Conservation (phyloP, 2,888 invertebrate genomes). For the Acanthosepion lycidas region DNA sequence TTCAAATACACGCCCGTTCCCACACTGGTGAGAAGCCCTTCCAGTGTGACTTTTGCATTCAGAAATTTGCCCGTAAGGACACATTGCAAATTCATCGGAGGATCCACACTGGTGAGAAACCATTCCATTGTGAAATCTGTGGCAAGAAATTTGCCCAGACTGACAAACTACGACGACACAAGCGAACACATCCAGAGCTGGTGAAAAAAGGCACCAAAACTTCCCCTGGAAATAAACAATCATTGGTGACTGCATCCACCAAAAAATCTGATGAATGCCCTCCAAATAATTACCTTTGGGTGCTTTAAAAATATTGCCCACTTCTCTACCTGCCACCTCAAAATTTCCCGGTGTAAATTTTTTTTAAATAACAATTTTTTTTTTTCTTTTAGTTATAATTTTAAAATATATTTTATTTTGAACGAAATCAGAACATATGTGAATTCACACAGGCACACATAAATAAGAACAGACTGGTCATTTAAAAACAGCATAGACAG, state of each 20-base stretch:
- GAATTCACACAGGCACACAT: no score
- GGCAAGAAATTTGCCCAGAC: conserved; percentile 33
- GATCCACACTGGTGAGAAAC: conserved; percentile 7
- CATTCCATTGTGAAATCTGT: conserved; percentile 33
- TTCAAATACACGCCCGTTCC: background rate
- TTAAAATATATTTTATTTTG: no score
- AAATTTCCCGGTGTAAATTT: background rate
- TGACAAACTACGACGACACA: background rate
- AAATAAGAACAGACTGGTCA: no score
- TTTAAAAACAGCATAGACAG: no score
- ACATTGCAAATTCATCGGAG: background rate
- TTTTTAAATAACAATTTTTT: no score
- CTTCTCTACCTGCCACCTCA: background rate
- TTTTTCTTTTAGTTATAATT: no score
- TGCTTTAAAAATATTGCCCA: background rate
- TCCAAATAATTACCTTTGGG: background rate
- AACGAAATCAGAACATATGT: no score
- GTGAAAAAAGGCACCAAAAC: background rate
- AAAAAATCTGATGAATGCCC: background rate
- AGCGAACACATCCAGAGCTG: background rate
- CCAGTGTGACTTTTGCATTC: background rate
- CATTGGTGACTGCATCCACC: background rate
- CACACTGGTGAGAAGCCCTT: background rate
- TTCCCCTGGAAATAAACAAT: background rate
- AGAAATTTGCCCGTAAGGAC: background rate